Evolutionary conservation across 2,113 vertebrate species (phyloP).

Genomic region (Bettongia penicillata): DNA sequence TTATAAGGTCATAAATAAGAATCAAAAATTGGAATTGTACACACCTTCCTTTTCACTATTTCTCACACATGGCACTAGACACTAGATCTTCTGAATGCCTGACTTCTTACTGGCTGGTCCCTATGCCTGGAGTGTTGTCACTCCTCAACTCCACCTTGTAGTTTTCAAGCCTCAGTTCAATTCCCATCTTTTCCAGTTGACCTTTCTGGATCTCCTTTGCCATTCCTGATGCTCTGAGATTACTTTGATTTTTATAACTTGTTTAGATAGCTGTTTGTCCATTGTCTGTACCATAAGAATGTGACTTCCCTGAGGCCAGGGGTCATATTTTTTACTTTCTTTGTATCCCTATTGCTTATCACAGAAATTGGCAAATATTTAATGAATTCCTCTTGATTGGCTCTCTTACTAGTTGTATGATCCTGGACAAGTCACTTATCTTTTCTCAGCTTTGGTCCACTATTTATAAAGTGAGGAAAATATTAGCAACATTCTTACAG

Average conservation of each 20-base stretch:
- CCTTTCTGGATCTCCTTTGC: not conserved
- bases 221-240: not conserved
- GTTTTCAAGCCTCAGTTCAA: not conserved
- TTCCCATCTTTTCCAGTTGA: not conserved
- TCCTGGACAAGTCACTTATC: not conserved
- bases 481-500: not conserved
- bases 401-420: not conserved
- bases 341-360: not conserved
- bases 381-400: not conserved
- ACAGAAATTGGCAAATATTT: not conserved
- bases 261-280: not conserved
- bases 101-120: not conserved
- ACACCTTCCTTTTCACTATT: not conserved
- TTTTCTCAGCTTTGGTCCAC: not conserved
- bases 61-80: not conserved
- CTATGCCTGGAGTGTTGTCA: not conserved
- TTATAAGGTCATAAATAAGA: not conserved
- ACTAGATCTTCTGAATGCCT: not conserved
- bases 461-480: not conserved
- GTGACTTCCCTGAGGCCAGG: not conserved
- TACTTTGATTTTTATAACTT: not conserved
- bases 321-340: not conserved
- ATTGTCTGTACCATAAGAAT: not conserved
- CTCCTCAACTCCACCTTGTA: not conserved
- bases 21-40: not conserved